A percentile compares a stretch with the other conserved stretches of the same genome.
Conservation (phyloP, 2,113 vertebrate genomes). For the Pungitius pungitius region DNA sequence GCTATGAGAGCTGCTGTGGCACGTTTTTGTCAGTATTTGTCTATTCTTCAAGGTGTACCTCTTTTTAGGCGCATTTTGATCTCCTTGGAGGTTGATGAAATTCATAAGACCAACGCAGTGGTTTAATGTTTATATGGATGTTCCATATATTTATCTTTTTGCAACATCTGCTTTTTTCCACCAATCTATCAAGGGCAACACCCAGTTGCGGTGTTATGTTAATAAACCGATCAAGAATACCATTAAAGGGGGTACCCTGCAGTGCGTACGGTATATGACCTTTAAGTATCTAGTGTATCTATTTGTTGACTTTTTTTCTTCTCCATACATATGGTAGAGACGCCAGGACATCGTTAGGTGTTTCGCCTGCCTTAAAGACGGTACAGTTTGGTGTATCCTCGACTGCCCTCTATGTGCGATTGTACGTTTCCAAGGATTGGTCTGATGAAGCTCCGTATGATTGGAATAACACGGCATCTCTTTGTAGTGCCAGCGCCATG, state of each 20-base stretch:
- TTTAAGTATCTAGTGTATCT: background rate
- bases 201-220: background rate
- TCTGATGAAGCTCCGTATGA: conserved; percentile 23
- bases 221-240: background rate
- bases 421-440: conserved; percentile 12
- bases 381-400: background rate
- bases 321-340: background rate
- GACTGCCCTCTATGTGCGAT: background rate
- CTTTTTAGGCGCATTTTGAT: background rate
- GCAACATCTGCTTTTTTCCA: background rate
- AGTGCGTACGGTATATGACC: background rate
- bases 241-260: background rate
- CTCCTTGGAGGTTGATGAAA: conserved; percentile 13
- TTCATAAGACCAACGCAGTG: background rate
- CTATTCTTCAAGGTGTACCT: background rate
- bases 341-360: background rate
- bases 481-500: conserved; percentile 38
- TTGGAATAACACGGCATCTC: conserved; percentile 16
- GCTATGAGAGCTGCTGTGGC: background rate
- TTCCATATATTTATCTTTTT: conserved; percentile 1
- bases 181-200: background rate
- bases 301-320: background rate
- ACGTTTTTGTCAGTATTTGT: background rate
- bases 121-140: conserved; percentile 18
- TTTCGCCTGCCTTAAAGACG: too few relatives aligned